These are phyloP conservation scores for Tuberolachnus salignus DNA, from an alignment of 2,888 invertebrate genomes.

Conservation along the genomic window DNA sequence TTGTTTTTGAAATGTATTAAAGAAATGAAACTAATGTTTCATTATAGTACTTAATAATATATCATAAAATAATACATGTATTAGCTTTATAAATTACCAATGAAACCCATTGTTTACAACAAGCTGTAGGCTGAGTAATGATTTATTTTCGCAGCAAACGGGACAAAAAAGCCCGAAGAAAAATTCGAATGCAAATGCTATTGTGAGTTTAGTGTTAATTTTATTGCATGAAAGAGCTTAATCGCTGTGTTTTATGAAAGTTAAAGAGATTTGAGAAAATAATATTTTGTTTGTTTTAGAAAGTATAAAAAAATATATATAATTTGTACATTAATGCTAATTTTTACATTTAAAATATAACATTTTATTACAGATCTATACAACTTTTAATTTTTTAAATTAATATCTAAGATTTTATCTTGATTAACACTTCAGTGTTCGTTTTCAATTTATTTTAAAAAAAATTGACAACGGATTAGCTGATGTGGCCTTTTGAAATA, in stretches of 20 bases:
- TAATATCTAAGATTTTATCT: too few relatives aligned
- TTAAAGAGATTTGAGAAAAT: neutral
- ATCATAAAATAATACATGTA: slow-evolving; percentile 28
- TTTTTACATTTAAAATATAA: too few relatives aligned
- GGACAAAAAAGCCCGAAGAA: slow-evolving; percentile 48
- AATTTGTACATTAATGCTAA: too few relatives aligned
- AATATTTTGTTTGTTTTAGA: slow-evolving; percentile 18
- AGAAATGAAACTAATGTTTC: too few relatives aligned
- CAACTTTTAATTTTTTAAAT: too few relatives aligned
- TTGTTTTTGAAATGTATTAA: neutral
- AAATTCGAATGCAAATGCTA: slow-evolving; percentile 51
- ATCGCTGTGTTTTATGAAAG: slow-evolving; percentile 24
- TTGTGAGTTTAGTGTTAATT: slow-evolving; percentile 49
- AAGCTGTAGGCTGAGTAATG: slow-evolving; percentile 43
- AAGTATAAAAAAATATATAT: neutral
- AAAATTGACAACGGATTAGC: too few relatives aligned
- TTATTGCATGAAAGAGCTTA: slow-evolving; percentile 53
- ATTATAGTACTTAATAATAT: slow-evolving; percentile 23
- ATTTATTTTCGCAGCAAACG: slow-evolving; percentile 54
- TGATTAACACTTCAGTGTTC: too few relatives aligned
- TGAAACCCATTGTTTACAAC: neutral
- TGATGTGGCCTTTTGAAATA: too few relatives aligned
- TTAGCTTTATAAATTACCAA: slow-evolving; percentile 5
- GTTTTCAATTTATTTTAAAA: too few relatives aligned
- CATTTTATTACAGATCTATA: too few relatives aligned